Percentiles rank a stretch among this genome's conserved stretches.
Conservation (phyloP, 2,888 invertebrate genomes). For the Plusia festucae region DNA sequence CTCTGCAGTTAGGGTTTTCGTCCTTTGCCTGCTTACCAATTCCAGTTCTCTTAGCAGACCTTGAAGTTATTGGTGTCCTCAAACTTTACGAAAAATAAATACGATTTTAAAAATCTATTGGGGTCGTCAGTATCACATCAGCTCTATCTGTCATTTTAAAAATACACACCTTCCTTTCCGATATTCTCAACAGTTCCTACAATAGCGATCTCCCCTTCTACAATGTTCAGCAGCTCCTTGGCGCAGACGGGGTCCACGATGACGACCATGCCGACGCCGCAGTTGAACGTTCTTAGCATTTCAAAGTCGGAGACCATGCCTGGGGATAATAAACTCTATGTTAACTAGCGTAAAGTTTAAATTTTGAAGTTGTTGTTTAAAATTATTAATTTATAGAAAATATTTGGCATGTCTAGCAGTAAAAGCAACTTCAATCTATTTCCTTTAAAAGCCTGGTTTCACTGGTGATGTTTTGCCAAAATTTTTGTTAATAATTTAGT, state of each 20-base stretch:
- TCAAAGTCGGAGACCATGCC: slow-evolving; percentile 93
- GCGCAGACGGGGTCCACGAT: slow-evolving; percentile 91
- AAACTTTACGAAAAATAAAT: too few relatives aligned
- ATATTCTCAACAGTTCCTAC: slow-evolving; percentile 82
- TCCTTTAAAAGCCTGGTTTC: too few relatives aligned
- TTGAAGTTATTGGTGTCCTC: too few relatives aligned
- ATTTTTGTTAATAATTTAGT: too few relatives aligned
- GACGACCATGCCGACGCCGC: slow-evolving; percentile 97
- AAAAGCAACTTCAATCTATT: too few relatives aligned
- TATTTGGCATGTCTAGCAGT: not conserved
- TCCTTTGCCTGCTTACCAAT: too few relatives aligned
- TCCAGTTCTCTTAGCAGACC: too few relatives aligned
- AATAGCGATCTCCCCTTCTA: slow-evolving; percentile 75
- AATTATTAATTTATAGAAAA: not conserved
- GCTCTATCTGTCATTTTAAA: too few relatives aligned
- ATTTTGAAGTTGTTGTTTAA: not conserved
- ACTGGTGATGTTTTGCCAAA: too few relatives aligned
- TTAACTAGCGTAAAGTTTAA: not conserved
- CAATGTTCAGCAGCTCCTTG: slow-evolving; percentile 76
- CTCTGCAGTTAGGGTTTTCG: too few relatives aligned
- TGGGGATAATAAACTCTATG: slow-evolving; percentile 60
- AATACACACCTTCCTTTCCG: slow-evolving; percentile 74
- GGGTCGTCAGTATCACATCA: too few relatives aligned
- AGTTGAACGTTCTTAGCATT: slow-evolving; percentile 97
- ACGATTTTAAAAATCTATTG: too few relatives aligned